phyloP scores from a whole-genome alignment of 2,113 vertebrate species.

The Sorex araneus region DNA sequence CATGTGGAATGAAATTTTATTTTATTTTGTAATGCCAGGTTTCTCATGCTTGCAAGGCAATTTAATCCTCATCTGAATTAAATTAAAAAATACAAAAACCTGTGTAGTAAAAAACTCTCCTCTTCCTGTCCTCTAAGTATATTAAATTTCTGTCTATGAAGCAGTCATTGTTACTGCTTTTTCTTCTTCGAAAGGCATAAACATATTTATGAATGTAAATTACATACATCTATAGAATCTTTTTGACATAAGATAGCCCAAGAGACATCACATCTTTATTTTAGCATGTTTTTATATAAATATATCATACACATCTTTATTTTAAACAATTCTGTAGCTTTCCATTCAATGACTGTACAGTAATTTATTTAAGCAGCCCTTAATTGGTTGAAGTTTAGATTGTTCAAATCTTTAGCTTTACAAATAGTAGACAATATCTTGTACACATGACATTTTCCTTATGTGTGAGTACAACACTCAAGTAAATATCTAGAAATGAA shows the following conservation, averaged over 20 bases:
- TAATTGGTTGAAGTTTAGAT: constrained; percentile 37
- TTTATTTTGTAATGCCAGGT: neutral
- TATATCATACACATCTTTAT: neutral
- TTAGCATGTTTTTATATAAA: neutral
- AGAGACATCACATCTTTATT: neutral
- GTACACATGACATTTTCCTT: constrained; percentile 19
- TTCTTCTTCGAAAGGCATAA: neutral
- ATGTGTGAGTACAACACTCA: neutral
- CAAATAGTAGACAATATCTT: constrained; percentile 20
- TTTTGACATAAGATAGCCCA: neutral
- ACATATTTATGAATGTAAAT: constrained; percentile 6
- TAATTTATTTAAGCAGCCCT: constrained; percentile 24
- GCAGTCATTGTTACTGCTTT: neutral
- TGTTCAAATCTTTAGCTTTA: constrained; percentile 26
- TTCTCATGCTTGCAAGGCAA: neutral
- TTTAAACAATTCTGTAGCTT: neutral
- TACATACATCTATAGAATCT: neutral
- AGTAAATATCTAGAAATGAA: neutral
- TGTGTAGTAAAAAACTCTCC: neutral
- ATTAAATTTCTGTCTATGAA: neutral
- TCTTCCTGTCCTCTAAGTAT: neutral
- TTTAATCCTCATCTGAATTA: neutral
- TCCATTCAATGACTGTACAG: neutral
- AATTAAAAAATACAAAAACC: neutral
- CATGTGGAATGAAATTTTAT: neutral